Evolutionary conservation across 2,888 invertebrate species (phyloP).

Genomic region (Calliphora vomitoria): DNA sequence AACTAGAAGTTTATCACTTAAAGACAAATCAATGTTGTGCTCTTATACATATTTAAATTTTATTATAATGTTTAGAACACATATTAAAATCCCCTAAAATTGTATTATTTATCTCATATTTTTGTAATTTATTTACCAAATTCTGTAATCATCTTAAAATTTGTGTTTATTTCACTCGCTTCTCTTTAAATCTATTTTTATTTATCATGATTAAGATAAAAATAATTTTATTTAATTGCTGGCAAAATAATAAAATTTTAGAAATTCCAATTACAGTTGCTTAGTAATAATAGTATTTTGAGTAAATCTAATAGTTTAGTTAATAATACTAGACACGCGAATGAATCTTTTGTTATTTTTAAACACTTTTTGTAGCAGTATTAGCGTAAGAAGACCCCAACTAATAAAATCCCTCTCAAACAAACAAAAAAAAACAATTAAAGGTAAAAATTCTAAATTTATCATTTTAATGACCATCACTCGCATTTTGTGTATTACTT

Average conservation of each 20-base stretch:
- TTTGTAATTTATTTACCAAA: background rate
- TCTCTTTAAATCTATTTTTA: constrained; percentile 12
- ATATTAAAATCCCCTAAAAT: too few relatives aligned
- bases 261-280: constrained; percentile 22
- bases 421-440: constrained; percentile 38
- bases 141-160: background rate
- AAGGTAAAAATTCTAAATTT: constrained; percentile 71
- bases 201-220: constrained; percentile 32
- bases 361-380: background rate
- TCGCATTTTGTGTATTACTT: constrained; percentile 41
- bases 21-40: too few relatives aligned
- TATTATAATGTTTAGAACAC: too few relatives aligned
- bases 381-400: constrained; percentile 33
- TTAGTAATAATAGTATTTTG: background rate
- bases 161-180: background rate
- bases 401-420: background rate
- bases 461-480: constrained; percentile 70
- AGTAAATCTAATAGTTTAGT: background rate
- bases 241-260: background rate
- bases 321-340: constrained; percentile 48
- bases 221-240: constrained; percentile 14
- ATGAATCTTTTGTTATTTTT: constrained; percentile 42
- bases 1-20: too few relatives aligned
- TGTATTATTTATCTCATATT: too few relatives aligned
- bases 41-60: too few relatives aligned